phyloP scores from a whole-genome alignment of 2,888 invertebrate species.

The Abrostola triplasia region DNA sequence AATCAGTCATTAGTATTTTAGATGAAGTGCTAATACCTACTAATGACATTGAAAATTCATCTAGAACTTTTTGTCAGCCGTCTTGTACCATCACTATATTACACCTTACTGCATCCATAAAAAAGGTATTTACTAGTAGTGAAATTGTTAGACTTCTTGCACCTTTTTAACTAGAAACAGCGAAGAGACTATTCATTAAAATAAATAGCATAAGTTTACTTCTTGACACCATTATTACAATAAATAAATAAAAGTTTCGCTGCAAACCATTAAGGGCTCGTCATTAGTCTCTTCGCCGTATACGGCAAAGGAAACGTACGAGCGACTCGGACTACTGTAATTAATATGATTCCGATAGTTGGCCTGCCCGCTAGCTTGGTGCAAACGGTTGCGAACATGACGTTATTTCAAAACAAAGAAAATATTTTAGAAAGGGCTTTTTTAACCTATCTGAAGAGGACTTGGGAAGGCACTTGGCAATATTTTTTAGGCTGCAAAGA shows the following conservation, averaged over 20 bases:
- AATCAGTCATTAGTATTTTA: no score
- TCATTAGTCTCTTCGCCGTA: slow-evolving; percentile 1
- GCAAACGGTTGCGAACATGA: neutral
- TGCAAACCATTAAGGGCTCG: neutral
- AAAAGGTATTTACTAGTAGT: no score
- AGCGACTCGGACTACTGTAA: neutral
- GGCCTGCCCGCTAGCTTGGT: neutral
- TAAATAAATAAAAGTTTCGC: slow-evolving; percentile 2
- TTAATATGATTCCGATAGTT: slow-evolving; percentile 2
- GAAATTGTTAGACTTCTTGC: no score
- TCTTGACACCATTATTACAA: slow-evolving; percentile 3
- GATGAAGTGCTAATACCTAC: no score
- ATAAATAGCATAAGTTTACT: neutral
- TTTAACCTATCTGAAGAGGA: no score
- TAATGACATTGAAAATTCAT: no score
- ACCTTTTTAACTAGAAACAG: neutral
- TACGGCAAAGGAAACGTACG: slow-evolving; percentile 1
- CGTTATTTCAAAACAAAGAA: neutral
- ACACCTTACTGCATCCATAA: no score
- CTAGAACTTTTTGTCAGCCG: no score
- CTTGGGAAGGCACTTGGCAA: no score
- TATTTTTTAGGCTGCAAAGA: no score
- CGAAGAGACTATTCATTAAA: neutral
- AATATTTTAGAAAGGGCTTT: no score
- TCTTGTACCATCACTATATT: no score